phyloP scores from a whole-genome alignment of 2,888 invertebrate species.

The Drosophila mettleri region DNA sequence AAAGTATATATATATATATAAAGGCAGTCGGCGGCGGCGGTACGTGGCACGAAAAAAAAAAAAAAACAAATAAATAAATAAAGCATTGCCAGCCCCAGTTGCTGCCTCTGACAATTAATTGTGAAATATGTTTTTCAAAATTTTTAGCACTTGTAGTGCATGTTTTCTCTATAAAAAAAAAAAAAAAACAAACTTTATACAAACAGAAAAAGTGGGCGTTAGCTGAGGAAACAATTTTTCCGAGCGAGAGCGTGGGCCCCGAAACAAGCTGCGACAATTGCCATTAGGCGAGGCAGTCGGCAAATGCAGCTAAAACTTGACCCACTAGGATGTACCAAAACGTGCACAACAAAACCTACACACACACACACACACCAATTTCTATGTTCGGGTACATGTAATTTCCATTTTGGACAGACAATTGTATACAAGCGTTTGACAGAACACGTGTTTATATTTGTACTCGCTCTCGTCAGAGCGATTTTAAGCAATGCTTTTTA shows the following conservation, averaged over 20 bases:
- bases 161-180: conserved; percentile 43
- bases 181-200: neutral
- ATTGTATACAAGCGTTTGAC: conserved; percentile 47
- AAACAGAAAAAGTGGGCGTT: conserved; percentile 61
- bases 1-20: neutral
- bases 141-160: conserved; percentile 79
- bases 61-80: neutral
- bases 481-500: conserved; percentile 28
- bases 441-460: conserved; percentile 77
- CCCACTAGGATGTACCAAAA: conserved; percentile 36
- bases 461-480: conserved; percentile 56
- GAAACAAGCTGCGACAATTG: conserved; percentile 42
- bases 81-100: conserved; percentile 47
- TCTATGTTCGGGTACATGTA: conserved; percentile 47
- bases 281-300: conserved; percentile 35
- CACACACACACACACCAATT: neutral
- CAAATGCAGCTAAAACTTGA: conserved; percentile 17
- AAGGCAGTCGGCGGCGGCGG: conserved; percentile 41
- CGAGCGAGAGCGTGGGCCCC: conserved; percentile 38
- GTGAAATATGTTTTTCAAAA: conserved; percentile 79
- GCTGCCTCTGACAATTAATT: conserved; percentile 73
- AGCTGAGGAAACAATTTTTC: conserved; percentile 23
- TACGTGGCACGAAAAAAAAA: conserved; percentile 26
- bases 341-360: neutral
- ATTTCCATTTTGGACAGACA: conserved; percentile 62